A percentile compares a stretch with the other conserved stretches of the same genome.
These are phyloP conservation scores for Nasonia oneida DNA, from an alignment of 2,888 invertebrate genomes.

Conservation along the genomic window DNA sequence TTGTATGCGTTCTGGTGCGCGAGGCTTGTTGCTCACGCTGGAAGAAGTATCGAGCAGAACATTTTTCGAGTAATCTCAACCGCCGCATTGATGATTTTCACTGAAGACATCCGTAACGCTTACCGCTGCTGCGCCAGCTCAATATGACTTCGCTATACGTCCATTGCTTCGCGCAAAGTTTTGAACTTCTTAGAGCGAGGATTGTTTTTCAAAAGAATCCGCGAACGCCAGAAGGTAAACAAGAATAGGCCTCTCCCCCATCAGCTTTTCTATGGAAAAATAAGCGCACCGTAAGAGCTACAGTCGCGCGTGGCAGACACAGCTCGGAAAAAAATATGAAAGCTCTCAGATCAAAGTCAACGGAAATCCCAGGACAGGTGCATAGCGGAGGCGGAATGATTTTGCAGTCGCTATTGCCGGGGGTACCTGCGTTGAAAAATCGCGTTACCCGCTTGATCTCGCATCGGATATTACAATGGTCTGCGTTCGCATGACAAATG, in stretches of 20 bases:
- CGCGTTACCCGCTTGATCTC: background rate
- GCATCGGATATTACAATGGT: background rate
- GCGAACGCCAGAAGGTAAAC: background rate
- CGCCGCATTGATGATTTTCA: background rate
- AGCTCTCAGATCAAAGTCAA: background rate
- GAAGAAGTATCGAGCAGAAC: too few relatives aligned
- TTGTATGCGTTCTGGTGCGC: too few relatives aligned
- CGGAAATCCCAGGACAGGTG: background rate
- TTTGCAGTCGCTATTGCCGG: background rate
- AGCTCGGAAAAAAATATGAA: background rate
- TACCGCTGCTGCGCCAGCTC: background rate
- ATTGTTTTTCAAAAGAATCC: background rate
- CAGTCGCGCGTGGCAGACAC: too few relatives aligned
- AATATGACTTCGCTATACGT: background rate
- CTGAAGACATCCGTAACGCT: background rate
- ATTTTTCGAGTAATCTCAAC: too few relatives aligned
- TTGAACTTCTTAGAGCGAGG: background rate
- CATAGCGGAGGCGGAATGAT: background rate
- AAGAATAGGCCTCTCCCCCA: background rate
- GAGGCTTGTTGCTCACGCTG: too few relatives aligned
- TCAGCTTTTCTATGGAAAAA: background rate
- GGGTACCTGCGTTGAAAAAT: background rate
- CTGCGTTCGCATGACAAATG: constrained; percentile 13
- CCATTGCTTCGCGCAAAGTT: background rate
- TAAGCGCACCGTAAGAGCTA: background rate